Base-by-base conservation (phyloP, 64 coral and sea anemone genomes). In the Catalaphyllia jardinei region DNA sequence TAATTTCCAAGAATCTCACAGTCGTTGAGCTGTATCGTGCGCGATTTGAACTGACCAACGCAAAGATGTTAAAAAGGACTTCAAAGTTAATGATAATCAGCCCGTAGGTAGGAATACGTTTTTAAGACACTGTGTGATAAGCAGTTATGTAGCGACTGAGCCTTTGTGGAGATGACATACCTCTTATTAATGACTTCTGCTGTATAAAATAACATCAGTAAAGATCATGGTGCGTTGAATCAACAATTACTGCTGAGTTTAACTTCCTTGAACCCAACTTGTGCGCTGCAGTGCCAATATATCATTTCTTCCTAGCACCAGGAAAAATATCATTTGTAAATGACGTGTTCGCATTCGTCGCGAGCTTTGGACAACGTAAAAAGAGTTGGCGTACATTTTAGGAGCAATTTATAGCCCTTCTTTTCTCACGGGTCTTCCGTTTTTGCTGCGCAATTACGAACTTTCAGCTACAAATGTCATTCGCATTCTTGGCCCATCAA, bases 351-450 rank as follows among this genome's bases (percentile, higher is more conserved):
- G n/a, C 65, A 27, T 69, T 69, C 65, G 22, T n/a, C 29, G 25
- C 8, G n/a, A 69, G 65, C 25, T 69, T n/a, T n/a, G 65, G 4
- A 69, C 10, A 7, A n/a, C 65, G 65, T 69, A n/a, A 69, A 69
- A 69, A 69, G 22, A 69, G 11, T 25, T 69, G 4, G 25, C 22
- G 24, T 24, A 69, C 20, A 27, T 12, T 8, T 27, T 11, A 69
- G 22, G 22, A 0, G 20, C 24, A 24, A 27, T 27, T 27, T 69
- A 11, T 25, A 69, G 25, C 65, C 4, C 10, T 25, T n/a, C 4
- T 69, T n/a, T 27, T 20, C 25, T 85, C 71, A 27, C n/a, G n/a
- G 42, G 24, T 85, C 29, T 85, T 85, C 81, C 81, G 35, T 35
- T 71, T 49, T 85, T 18, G 79, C 27, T 81, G 54, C 29, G 4